Conservation (phyloP, 2,888 invertebrate genomes). For the Ctena decussata region DNA sequence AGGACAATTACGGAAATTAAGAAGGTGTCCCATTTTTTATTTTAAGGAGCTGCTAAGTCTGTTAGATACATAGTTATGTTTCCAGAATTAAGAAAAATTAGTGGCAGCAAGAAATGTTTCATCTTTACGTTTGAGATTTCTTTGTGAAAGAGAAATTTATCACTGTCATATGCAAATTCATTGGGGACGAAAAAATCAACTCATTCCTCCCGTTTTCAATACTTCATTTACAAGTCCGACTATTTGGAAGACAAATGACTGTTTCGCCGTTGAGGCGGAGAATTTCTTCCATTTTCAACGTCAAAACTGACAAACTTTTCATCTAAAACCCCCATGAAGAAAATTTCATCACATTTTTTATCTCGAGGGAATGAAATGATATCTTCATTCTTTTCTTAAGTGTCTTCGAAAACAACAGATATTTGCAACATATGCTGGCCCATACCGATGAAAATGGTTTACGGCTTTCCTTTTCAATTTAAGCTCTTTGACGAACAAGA, state of each 20-base stretch:
- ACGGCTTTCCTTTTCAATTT: too few relatives aligned
- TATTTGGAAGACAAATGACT: constrained; percentile 28
- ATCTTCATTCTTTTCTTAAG: background rate
- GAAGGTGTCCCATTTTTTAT: too few relatives aligned
- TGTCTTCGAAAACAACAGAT: constrained; percentile 10
- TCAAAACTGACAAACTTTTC: constrained; percentile 67
- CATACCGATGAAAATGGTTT: background rate
- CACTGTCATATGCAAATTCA: constrained; percentile 14
- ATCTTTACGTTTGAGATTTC: background rate
- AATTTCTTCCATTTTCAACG: constrained; percentile 4
- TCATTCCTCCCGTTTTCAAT: constrained; percentile 3
- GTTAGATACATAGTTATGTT: background rate
- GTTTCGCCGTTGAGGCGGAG: constrained; percentile 19
- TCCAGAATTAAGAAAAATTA: background rate
- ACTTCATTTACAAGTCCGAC: constrained; percentile 66
- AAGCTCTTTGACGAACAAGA: too few relatives aligned
- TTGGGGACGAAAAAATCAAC: constrained; percentile 1
- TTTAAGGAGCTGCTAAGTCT: too few relatives aligned
- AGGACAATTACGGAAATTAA: too few relatives aligned
- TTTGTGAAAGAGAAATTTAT: background rate
- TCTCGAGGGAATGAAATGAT: constrained; percentile 33
- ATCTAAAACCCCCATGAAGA: constrained; percentile 62
- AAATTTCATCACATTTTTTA: constrained; percentile 48
- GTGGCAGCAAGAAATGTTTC: background rate
- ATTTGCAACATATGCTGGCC: background rate